Evolutionary conservation across 2,888 invertebrate species (phyloP).

Genomic region (Hofmannophila pseudospretella): DNA sequence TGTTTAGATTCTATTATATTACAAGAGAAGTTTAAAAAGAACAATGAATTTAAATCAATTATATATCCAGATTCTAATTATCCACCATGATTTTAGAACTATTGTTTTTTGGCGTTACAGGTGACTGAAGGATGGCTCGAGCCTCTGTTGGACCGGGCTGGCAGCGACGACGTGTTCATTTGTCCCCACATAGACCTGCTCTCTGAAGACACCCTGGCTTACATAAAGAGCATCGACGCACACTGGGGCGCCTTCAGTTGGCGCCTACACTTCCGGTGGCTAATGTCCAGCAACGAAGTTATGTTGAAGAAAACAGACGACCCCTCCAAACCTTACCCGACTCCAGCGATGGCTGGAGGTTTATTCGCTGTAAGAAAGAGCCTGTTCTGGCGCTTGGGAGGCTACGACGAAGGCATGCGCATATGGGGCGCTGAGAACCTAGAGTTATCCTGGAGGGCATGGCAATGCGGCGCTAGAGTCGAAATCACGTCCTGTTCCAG

Average conservation of each 20-base stretch:
- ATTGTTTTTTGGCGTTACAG: conserved; percentile 27
- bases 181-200: conserved; percentile 81
- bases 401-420: conserved; percentile 84
- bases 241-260: conserved; percentile 99
- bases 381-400: conserved; percentile 92
- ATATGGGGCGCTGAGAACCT: conserved; percentile 99
- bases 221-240: conserved; percentile 95
- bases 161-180: conserved; percentile 67
- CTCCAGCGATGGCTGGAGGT: conserved; percentile 97
- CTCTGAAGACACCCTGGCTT: conserved; percentile 96
- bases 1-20: too few relatives aligned
- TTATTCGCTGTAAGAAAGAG: conserved; percentile 92
- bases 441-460: conserved; percentile 96
- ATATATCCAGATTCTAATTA: too few relatives aligned
- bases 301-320: conserved; percentile 79
- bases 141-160: conserved; percentile 74
- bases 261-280: conserved; percentile 95
- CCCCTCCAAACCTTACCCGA: conserved; percentile 83
- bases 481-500: conserved; percentile 96
- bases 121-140: conserved; percentile 81
- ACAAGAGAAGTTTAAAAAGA: too few relatives aligned
- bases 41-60: too few relatives aligned
- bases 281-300: conserved; percentile 83
- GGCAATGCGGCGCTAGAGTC: conserved; percentile 95
- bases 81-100: too few relatives aligned